Evolutionary conservation across 2,888 invertebrate genomes (phyloP), one percentile per base, ranked within the genome.

Genomic region (Salpingus planirostris): DNA sequence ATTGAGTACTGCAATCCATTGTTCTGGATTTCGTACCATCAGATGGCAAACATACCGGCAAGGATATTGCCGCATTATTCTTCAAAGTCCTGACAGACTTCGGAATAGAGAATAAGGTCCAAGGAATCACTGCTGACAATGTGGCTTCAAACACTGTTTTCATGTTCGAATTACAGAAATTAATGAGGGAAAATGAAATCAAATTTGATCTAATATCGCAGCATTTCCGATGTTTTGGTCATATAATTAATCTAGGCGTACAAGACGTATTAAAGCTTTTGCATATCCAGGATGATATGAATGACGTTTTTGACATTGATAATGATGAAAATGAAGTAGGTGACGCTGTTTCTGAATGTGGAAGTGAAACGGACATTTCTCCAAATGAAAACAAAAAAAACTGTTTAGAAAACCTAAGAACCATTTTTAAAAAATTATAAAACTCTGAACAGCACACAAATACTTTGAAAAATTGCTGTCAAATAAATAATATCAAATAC

Each of bases 1-100:
- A 47, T 12, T 53, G 46, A 46, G 34, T 38, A 18, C 23, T 39
- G 11, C 42, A 46, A 14, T 45, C 46, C 14, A 15, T 45, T 11
- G 37, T 43, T 25, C 38, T 50, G 13, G 49, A 50, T 31, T 52
- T 50, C 32, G 32, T 46, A 21, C 38, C 43, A 18, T 43, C 44
- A 11, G 23, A 42, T 23, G 46, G 47, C 25, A 34, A 42, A 34
- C 49, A 53, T 36, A 43, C 49, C 23, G 47, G 47, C 10, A 13
- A 18, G 31, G 42, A 39, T 21, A 46, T 49, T 15, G 44, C 50
- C 3, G 14, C 11, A 4, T 4, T 27, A 13, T 27, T 27, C 15
- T 13, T 6, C n/a, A 14, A 27, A 6, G 14, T 14, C 11, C 5
- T 27, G 3, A 10, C 13, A 10, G 13, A 13, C 4, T 27, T 12